Evolutionary conservation across 2,888 invertebrate species (phyloP).

Genomic region (Ethmia dodecea): DNA sequence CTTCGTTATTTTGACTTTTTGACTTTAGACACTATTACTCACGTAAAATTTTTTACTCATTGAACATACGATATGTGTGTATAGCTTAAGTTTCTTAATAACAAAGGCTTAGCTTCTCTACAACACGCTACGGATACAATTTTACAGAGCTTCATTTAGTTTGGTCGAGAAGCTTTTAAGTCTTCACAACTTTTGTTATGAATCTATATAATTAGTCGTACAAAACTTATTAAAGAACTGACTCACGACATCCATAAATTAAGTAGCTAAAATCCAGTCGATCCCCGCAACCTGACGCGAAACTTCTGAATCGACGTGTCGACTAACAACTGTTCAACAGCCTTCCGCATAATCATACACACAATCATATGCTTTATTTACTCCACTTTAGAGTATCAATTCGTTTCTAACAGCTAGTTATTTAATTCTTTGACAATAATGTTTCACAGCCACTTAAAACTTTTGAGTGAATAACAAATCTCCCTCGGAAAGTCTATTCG

Average conservation of each 20-base stretch:
- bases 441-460: conserved; percentile 75
- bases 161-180: too few species aligned
- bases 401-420: conserved; percentile 35
- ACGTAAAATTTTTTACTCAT: too few species aligned
- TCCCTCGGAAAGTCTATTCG: conserved; percentile 66
- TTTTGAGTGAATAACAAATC: conserved; percentile 76
- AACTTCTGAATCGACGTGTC: conserved; percentile 53
- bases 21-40: too few species aligned
- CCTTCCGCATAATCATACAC: conserved; percentile 22
- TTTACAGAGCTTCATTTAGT: too few species aligned
- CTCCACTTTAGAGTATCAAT: conserved; percentile 30
- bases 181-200: too few species aligned
- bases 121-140: conserved; percentile 25
- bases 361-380: conserved; percentile 38
- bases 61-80: too few species aligned
- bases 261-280: conserved; percentile 41
- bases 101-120: conserved; percentile 38
- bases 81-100: conserved; percentile 58
- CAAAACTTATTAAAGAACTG: conserved; percentile 1
- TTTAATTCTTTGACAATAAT: conserved; percentile 69
- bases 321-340: conserved; percentile 46
- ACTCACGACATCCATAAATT: conserved; percentile 33
- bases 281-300: conserved; percentile 48
- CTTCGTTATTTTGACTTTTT: too few species aligned
- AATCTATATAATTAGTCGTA: background rate